A percentile compares a stretch with the other conserved stretches of the same genome.
These are phyloP conservation scores for Xiphophorus maculatus DNA, from an alignment of 2,113 vertebrate genomes.

Conservation along the genomic window DNA sequence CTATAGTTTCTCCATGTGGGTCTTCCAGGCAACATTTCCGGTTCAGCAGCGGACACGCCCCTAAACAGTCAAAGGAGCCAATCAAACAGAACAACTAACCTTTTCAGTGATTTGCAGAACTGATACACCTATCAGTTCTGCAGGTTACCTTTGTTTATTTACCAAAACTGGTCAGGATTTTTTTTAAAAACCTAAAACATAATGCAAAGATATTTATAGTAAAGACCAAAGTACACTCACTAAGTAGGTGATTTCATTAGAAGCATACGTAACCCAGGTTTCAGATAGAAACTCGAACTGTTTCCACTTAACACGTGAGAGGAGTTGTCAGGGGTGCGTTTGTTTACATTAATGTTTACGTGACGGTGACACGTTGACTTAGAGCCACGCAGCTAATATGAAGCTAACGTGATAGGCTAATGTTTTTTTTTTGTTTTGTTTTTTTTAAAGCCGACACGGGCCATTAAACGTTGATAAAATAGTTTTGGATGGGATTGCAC, in stretches of 20 bases:
- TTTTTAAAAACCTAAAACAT: too few relatives aligned
- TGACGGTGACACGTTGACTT: slow-evolving; percentile 38
- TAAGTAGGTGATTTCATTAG: not conserved
- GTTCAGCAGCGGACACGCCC: slow-evolving; percentile 43
- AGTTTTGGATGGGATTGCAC: too few relatives aligned
- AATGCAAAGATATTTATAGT: too few relatives aligned
- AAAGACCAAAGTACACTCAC: not conserved
- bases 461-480: too few relatives aligned
- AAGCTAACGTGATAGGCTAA: not conserved
- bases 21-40: slow-evolving; percentile 59
- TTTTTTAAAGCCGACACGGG: too few relatives aligned
- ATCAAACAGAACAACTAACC: slow-evolving; percentile 41
- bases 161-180: not conserved
- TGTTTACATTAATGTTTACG: slow-evolving; percentile 71
- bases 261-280: not conserved
- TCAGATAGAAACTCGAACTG: not conserved
- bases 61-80: slow-evolving; percentile 60
- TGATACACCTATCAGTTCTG: slow-evolving; percentile 20
- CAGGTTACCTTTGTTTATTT: not conserved
- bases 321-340: slow-evolving; percentile 47
- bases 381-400: not conserved
- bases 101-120: slow-evolving; percentile 30
- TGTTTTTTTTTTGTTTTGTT: not conserved
- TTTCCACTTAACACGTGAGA: slow-evolving; percentile 1
- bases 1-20: slow-evolving; percentile 70